Percentiles rank a stretch among this genome's conserved stretches.
phyloP scores from a whole-genome alignment of 2,113 vertebrate species.

The Thymallus thymallus region DNA sequence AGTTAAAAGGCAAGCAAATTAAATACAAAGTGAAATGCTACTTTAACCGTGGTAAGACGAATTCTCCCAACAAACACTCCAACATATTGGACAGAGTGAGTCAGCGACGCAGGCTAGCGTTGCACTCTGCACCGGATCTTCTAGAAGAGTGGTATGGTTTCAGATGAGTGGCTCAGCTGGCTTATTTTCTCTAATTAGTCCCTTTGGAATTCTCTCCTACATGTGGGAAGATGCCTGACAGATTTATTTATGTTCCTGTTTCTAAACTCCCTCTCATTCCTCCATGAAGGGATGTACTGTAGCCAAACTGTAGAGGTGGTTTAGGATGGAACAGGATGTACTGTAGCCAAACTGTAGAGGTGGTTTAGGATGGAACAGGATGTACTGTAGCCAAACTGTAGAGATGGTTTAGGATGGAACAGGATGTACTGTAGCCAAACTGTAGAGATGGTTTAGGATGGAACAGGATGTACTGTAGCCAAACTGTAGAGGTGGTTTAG shows the following conservation, averaged over 20 bases:
- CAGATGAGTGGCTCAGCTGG: constrained; percentile 36
- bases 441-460: too few species aligned
- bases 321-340: too few species aligned
- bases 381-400: too few species aligned
- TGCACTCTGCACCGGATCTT: constrained; percentile 35
- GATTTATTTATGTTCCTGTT: constrained; percentile 43
- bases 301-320: background rate
- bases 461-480: too few species aligned
- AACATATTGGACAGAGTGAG: background rate
- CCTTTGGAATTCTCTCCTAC: constrained; percentile 46
- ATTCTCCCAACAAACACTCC: too few species aligned
- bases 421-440: too few species aligned
- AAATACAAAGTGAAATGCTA: background rate
- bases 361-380: too few species aligned
- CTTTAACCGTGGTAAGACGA: too few species aligned
- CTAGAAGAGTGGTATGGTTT: constrained; percentile 30
- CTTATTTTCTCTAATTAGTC: constrained; percentile 48
- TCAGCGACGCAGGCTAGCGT: background rate
- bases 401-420: too few species aligned
- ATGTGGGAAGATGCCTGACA: constrained; percentile 49
- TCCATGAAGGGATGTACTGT: background rate
- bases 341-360: too few species aligned
- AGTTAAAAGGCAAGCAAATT: background rate
- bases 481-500: too few species aligned
- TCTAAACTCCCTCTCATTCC: constrained; percentile 14